A percentile compares a stretch with the other conserved stretches of the same genome.
Evolutionary conservation across 2,113 vertebrate genomes (phyloP).

Genomic region (Podiceps cristatus): DNA sequence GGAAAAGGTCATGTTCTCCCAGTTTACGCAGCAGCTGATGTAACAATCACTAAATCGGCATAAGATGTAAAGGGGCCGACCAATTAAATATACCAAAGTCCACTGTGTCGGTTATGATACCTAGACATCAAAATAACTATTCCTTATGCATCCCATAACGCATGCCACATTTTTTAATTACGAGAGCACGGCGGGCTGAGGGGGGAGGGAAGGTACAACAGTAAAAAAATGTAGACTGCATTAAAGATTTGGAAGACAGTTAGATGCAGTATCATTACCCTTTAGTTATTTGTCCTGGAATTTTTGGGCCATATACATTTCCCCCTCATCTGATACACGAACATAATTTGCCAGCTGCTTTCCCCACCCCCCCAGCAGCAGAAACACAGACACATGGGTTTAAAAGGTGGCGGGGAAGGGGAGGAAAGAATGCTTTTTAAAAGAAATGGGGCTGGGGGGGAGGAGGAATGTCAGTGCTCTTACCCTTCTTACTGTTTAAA

Average conservation of each 20-base stretch:
- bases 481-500: slow-evolving; percentile 73
- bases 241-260: neutral
- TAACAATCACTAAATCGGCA: slow-evolving; percentile 39
- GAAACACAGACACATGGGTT: slow-evolving; percentile 4
- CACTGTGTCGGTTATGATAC: neutral
- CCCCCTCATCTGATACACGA: neutral
- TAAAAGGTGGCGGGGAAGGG: slow-evolving; percentile 17
- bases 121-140: neutral
- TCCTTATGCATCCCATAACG: neutral
- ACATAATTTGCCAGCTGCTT: neutral
- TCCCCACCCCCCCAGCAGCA: neutral
- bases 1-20: slow-evolving; percentile 40
- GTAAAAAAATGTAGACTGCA: neutral
- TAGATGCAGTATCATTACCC: neutral
- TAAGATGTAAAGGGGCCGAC: neutral
- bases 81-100: slow-evolving; percentile 6
- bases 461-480: slow-evolving; percentile 62
- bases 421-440: slow-evolving; percentile 54
- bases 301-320: neutral
- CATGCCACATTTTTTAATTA: neutral
- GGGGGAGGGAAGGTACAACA: neutral
- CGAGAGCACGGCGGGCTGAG: neutral
- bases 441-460: slow-evolving; percentile 23
- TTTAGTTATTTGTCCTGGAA: neutral
- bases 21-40: slow-evolving; percentile 45